Evolutionary conservation across 2,888 invertebrate genomes (phyloP).

Genomic region (Antitype chi): DNA sequence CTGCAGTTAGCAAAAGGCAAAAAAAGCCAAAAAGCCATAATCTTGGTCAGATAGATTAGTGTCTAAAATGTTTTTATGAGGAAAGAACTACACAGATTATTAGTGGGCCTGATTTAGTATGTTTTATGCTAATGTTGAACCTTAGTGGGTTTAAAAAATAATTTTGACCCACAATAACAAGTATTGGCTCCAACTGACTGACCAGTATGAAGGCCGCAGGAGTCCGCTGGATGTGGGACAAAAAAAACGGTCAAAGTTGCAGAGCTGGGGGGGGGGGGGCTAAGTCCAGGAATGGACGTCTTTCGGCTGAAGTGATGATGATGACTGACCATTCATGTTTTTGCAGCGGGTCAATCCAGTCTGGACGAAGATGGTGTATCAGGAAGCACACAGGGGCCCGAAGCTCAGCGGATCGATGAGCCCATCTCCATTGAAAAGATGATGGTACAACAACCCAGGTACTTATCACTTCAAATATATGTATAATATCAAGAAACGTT

Average conservation of each 20-base stretch:
- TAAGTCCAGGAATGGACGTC: too few species aligned
- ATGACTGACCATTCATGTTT: background rate
- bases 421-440: slow-evolving; percentile 77
- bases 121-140: background rate
- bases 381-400: slow-evolving; percentile 70
- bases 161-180: background rate
- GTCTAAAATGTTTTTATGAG: too few species aligned
- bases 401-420: slow-evolving; percentile 75
- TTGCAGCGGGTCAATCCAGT: slow-evolving; percentile 77
- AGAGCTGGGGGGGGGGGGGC: too few species aligned
- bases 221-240: too few species aligned
- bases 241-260: too few species aligned
- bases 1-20: too few species aligned
- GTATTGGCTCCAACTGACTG: background rate
- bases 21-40: too few species aligned
- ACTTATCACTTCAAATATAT: slow-evolving; percentile 11
- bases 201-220: too few species aligned
- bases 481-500: background rate
- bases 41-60: too few species aligned
- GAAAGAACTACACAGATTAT: too few species aligned
- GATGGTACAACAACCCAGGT: slow-evolving; percentile 85
- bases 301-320: too few species aligned
- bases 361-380: slow-evolving; percentile 75
- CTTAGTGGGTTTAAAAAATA: background rate
- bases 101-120: too few species aligned